A percentile compares a stretch with the other conserved stretches of the same genome.
These are phyloP conservation scores for Xenopus laevis DNA, from an alignment of 2,113 vertebrate genomes.

Conservation along the genomic window DNA sequence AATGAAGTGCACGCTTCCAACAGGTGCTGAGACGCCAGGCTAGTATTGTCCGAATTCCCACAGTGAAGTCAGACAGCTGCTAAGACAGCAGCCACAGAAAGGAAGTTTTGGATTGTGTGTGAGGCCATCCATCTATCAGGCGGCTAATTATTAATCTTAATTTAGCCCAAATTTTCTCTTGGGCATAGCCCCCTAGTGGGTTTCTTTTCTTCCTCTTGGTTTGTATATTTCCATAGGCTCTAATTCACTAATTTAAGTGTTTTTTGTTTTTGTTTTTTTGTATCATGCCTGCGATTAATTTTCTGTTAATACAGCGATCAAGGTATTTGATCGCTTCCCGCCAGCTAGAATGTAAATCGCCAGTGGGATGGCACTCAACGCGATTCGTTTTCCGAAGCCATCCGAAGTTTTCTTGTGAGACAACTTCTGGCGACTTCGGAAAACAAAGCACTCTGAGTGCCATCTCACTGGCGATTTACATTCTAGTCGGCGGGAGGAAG, in stretches of 20 bases:
- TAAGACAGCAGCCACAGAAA: conserved; percentile 12
- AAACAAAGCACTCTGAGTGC: too few species aligned
- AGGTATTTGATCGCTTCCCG: too few species aligned
- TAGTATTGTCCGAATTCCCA: conserved; percentile 33
- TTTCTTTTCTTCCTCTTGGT: background rate
- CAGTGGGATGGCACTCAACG: too few species aligned
- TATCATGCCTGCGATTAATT: background rate
- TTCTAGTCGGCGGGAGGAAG: too few species aligned
- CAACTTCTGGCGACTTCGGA: too few species aligned
- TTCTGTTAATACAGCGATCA: background rate
- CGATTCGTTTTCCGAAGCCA: too few species aligned
- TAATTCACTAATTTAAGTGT: background rate
- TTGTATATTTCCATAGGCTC: background rate
- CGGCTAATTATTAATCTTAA: conserved; percentile 23
- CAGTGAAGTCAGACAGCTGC: conserved; percentile 24
- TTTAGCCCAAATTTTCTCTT: background rate
- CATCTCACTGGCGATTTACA: too few species aligned
- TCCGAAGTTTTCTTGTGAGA: too few species aligned
- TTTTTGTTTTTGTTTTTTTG: background rate
- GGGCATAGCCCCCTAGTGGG: background rate
- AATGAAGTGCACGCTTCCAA: conserved; percentile 38
- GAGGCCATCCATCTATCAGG: background rate
- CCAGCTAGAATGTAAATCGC: too few species aligned
- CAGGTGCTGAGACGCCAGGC: conserved; percentile 29
- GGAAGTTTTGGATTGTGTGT: background rate